phyloP scores from a whole-genome alignment of 2,797 vertebrate genomes.

The Semaprochilodus insignis region DNA sequence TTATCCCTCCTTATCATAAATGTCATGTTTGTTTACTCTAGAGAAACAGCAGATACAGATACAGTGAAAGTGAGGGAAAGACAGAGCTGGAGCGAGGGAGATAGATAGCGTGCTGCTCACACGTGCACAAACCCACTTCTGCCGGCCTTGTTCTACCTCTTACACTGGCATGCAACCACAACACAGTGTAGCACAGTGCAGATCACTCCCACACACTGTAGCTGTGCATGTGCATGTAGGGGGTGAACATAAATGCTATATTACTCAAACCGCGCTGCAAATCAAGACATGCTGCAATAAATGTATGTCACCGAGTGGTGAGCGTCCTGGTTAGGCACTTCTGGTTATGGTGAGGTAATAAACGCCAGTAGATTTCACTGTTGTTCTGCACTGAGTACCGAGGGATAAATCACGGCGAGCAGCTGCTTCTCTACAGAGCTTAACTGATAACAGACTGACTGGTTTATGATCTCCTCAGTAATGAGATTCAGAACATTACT shows the following conservation, averaged over 20 bases:
- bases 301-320: too few relatives aligned
- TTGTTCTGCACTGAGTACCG: background rate
- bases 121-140: slow-evolving; percentile 14
- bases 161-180: background rate
- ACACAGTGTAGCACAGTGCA: background rate
- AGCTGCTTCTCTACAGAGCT: background rate
- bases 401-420: background rate
- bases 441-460: background rate
- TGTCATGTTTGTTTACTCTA: slow-evolving; percentile 28
- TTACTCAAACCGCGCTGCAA: background rate
- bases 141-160: slow-evolving; percentile 5
- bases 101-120: slow-evolving; percentile 16
- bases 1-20: slow-evolving; percentile 32
- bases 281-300: too few relatives aligned
- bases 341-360: too few relatives aligned
- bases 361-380: too few relatives aligned
- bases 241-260: background rate
- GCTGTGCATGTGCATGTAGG: too few relatives aligned
- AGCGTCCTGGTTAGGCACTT: too few relatives aligned
- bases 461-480: background rate
- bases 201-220: too few relatives aligned
- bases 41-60: background rate
- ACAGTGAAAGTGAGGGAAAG: background rate
- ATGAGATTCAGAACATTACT: background rate
- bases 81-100: background rate